Evolutionary conservation across 1,140 invertebrate genomes (phyloP).

Genomic region (Globodera rostochiensis): DNA sequence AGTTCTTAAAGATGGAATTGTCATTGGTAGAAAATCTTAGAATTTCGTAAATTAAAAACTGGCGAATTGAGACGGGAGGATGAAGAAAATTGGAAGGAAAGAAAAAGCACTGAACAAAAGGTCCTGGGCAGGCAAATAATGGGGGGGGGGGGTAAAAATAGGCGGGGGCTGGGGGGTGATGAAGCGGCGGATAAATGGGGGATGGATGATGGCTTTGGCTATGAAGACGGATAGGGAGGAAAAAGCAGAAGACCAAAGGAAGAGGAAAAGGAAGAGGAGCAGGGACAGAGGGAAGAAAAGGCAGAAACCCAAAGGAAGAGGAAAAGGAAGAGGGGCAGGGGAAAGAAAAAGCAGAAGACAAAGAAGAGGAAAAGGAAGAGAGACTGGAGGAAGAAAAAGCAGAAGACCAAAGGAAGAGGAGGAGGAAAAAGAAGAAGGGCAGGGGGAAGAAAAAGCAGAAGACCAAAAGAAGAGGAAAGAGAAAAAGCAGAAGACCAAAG

Average conservation of each 20-base stretch:
- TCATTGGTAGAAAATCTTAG: too few relatives aligned
- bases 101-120: not conserved
- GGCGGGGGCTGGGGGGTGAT: not conserved
- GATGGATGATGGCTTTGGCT: not conserved
- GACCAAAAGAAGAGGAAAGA: too few relatives aligned
- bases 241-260: not conserved
- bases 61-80: not conserved
- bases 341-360: too few relatives aligned
- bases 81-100: not conserved
- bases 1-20: too few relatives aligned
- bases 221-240: conserved; percentile 5
- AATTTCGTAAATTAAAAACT: too few relatives aligned
- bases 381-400: not conserved
- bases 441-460: too few relatives aligned
- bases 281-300: not conserved
- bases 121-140: too few relatives aligned
- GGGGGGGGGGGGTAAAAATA: too few relatives aligned
- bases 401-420: too few relatives aligned
- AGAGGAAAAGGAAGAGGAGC: not conserved
- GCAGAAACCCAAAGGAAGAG: not conserved
- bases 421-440: too few relatives aligned
- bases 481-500: not conserved
- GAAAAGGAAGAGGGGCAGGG: not conserved
- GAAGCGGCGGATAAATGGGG: not conserved
- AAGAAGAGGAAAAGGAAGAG: too few relatives aligned